Conservation (phyloP, 2,888 invertebrate species). For the Osedax fenrisi region DNA sequence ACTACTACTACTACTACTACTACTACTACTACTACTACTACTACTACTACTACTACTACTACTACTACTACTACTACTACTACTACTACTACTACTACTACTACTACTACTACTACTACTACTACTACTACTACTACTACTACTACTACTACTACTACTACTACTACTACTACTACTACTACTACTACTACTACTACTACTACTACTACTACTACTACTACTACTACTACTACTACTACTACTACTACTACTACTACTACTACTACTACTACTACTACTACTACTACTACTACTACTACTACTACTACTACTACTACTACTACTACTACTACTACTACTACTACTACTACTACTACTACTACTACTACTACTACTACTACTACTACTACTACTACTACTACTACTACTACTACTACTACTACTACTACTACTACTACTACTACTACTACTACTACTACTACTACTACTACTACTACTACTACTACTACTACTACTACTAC, state of each 20-base stretch:
- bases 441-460: neutral
- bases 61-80: constrained; percentile 10
- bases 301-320: neutral
- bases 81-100: neutral
- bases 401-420: constrained; percentile 9
- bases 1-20: neutral
- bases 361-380: constrained; percentile 7
- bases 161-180: constrained; percentile 7
- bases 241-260: neutral
- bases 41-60: neutral
- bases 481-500: constrained; percentile 4
- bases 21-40: neutral
- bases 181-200: neutral
- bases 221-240: constrained; percentile 3
- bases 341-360: constrained; percentile 13
- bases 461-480: constrained; percentile 11
- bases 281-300: neutral
- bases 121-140: constrained; percentile 12
- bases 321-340: constrained; percentile 12
- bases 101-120: constrained; percentile 8
- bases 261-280: constrained; percentile 13
- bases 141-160: constrained; percentile 16
- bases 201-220: constrained; percentile 15
- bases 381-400: neutral
- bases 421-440: neutral